Conservation (phyloP, 2,888 invertebrate species). For the Euplexia lucipara region DNA sequence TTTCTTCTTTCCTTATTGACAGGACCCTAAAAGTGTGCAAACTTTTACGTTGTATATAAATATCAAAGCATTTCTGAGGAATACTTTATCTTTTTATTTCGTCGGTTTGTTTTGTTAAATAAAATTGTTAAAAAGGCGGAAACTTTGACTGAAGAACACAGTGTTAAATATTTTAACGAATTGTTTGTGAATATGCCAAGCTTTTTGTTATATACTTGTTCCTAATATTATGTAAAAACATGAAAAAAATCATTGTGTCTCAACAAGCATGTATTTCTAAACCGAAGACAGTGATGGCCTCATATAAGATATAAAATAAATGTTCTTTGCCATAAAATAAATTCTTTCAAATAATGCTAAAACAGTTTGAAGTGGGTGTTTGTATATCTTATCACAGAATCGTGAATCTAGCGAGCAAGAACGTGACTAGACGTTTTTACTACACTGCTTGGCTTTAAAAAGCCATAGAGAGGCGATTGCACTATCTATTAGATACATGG, state of each 20-base stretch:
- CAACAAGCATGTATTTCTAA: background rate
- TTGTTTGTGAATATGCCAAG: conserved; percentile 28
- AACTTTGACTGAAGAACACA: conserved; percentile 35
- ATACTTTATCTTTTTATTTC: conserved; percentile 52
- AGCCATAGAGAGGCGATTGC: conserved; percentile 19
- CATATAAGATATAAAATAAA: conserved; percentile 21
- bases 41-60: conserved; percentile 53
- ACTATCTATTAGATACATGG: conserved; percentile 20
- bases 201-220: background rate
- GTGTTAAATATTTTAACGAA: conserved; percentile 35
- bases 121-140: conserved; percentile 38
- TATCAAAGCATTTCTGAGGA: conserved; percentile 60
- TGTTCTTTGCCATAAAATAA: conserved; percentile 21
- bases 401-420: conserved; percentile 41
- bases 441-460: conserved; percentile 34
- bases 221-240: background rate
- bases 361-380: conserved; percentile 36
- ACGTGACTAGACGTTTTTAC: conserved; percentile 54
- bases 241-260: background rate
- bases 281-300: conserved; percentile 13
- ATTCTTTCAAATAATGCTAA: conserved; percentile 30
- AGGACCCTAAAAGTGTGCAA: conserved; percentile 44
- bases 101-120: conserved; percentile 49
- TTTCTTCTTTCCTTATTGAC: conserved; percentile 50
- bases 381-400: conserved; percentile 47